Base-by-base conservation (phyloP, 2,113 vertebrate species). In the Megaleporinus macrocephalus region DNA sequence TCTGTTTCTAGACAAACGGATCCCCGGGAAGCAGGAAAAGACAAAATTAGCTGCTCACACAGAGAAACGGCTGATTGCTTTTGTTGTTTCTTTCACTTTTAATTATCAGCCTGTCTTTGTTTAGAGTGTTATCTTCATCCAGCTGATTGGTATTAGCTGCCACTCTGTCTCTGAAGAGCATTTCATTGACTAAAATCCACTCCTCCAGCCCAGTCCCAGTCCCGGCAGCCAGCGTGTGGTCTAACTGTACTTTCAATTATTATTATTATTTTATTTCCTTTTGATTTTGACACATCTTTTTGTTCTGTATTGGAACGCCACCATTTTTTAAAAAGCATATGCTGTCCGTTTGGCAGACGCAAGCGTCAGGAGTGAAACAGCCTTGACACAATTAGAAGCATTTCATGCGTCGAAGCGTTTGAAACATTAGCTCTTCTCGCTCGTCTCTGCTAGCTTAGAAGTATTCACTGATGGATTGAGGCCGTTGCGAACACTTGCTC, bases 31-130 rank as follows among this genome's bases (percentile, higher is more conserved):
- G 62, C 74, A 78, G 30, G n/a, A 59, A 79, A 74, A 78, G 20
- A 76, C 49, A 47, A 61, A 76, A 76, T 65, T n/a, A 71, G 72
- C 51, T 65, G 49, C 73, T 75, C 71, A 57, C 68, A 55, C 36
- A 55, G 72, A 79, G 62, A 74, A 73, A 78, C 33, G 76, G 80
- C 76, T 76, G 71, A 82, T 79, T 74, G 65, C 59, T 69, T 78
- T 77, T 59, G 73, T 81, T 81, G 65, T 73, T 61, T 33, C 41
- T 76, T 77, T 51, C 74, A 33, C 12, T 75, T 84, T 80, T 79
- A 84, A 84, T 79, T 73, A 81, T 57, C 68, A 72, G 66, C 12
- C 71, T 29, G 29, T 30, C 33, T 75, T 79, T 79, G 63, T 75
- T 75, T 63, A 24, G n/a, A 27, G 4, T 16, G 0, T 68, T 77